phyloP scores from a whole-genome alignment of 2,113 vertebrate species.

The Heteronetta atricapilla region DNA sequence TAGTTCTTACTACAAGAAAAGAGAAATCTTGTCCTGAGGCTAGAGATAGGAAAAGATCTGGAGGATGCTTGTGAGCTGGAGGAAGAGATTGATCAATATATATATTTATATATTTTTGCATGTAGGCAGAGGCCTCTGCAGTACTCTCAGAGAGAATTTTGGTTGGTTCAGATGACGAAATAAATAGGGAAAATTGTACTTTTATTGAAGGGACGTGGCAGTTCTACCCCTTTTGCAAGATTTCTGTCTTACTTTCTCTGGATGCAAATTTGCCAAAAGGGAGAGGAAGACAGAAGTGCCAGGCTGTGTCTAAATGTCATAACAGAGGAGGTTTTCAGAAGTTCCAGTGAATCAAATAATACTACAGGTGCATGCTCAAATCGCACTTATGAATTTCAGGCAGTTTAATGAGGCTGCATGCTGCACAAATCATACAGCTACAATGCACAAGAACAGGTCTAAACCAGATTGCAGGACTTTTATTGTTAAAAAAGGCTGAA shows the following conservation, averaged over 20 bases:
- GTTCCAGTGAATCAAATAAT: neutral
- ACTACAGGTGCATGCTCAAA: neutral
- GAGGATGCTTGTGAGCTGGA: neutral
- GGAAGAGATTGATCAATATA: neutral
- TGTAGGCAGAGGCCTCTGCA: neutral
- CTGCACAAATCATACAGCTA: neutral
- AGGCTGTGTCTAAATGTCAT: neutral
- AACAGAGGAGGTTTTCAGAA: neutral
- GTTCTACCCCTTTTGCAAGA: neutral
- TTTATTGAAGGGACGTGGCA: neutral
- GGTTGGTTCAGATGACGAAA: neutral
- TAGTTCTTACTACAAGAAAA: neutral
- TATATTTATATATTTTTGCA: neutral
- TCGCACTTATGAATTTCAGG: neutral
- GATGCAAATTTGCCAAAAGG: neutral
- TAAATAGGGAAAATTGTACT: neutral
- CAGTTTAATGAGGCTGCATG: neutral
- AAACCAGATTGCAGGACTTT: neutral
- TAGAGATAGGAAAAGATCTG: neutral
- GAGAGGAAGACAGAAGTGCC: neutral
- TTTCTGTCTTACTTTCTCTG: neutral
- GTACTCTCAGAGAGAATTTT: neutral
- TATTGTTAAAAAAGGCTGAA: constrained; percentile 11
- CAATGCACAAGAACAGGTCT: neutral
- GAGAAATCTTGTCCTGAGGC: neutral